These are phyloP conservation scores for Cactoblastis cactorum DNA, from an alignment of 2,888 invertebrate species.

Conservation along the genomic window DNA sequence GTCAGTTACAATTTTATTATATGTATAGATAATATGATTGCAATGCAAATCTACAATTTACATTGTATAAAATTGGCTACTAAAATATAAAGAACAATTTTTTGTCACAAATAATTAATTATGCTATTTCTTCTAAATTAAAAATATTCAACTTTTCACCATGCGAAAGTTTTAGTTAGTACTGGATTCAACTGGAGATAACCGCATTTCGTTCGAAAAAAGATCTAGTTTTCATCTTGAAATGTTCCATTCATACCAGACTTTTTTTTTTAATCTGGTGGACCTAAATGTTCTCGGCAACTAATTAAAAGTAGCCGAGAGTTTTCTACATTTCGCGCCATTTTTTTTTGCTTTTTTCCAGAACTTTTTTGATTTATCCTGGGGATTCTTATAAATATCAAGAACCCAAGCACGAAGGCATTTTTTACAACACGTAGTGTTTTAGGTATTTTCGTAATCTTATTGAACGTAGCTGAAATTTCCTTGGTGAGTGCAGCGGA, in stretches of 20 bases:
- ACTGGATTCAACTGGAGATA: background rate
- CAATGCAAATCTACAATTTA: too few species aligned
- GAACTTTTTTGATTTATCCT: background rate
- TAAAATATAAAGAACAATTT: too few species aligned
- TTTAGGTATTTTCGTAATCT: background rate
- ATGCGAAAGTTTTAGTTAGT: too few species aligned
- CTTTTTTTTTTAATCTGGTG: slow-evolving; percentile 8
- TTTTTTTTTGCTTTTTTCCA: background rate
- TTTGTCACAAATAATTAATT: too few species aligned
- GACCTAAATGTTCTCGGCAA: slow-evolving; percentile 13
- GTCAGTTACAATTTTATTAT: too few species aligned
- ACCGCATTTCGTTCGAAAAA: background rate
- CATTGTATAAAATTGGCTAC: too few species aligned
- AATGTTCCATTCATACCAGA: slow-evolving; percentile 4
- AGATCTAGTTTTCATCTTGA: background rate
- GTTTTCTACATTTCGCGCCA: slow-evolving; percentile 3
- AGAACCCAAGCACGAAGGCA: background rate
- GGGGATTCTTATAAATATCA: background rate
- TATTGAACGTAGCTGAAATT: too few species aligned
- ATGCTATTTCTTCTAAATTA: too few species aligned
- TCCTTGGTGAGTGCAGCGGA: too few species aligned
- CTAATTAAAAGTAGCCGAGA: slow-evolving; percentile 13
- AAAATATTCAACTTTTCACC: too few species aligned
- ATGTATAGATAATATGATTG: too few species aligned
- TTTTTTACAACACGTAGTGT: background rate